Evolutionary conservation across 2,888 invertebrate species (phyloP).

Genomic region (Neuroscelio doddi): DNA sequence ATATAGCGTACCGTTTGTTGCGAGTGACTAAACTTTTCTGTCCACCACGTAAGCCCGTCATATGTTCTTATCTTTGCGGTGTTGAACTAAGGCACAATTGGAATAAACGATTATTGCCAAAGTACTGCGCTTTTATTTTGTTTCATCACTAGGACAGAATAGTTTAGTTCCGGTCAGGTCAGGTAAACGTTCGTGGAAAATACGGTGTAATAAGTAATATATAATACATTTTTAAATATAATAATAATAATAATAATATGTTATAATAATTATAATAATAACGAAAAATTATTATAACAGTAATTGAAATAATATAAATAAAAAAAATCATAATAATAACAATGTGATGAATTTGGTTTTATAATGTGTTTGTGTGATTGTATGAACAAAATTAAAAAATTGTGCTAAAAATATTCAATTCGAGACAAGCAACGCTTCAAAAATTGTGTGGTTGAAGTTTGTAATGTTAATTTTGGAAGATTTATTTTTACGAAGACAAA

Average conservation of each 20-base stretch:
- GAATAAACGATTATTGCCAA: slow-evolving; percentile 21
- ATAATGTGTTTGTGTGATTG: too few species aligned
- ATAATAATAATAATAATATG: slow-evolving; percentile 1
- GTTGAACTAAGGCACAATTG: slow-evolving; percentile 27
- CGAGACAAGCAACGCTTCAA: too few species aligned
- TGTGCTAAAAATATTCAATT: too few species aligned
- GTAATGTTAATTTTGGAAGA: too few species aligned
- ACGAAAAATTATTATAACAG: neutral
- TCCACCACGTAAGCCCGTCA: slow-evolving; percentile 7
- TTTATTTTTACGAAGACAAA: too few species aligned
- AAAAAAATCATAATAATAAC: too few species aligned
- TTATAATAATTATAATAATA: slow-evolving; percentile 1
- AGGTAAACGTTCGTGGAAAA: neutral
- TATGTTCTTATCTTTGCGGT: slow-evolving; percentile 1
- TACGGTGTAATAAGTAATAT: neutral
- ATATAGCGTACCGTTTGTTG: too few species aligned
- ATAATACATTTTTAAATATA: neutral
- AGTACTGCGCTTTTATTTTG: slow-evolving; percentile 36
- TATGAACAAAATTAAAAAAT: too few species aligned
- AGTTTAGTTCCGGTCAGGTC: slow-evolving; percentile 48
- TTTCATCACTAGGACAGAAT: slow-evolving; percentile 49
- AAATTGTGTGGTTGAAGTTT: too few species aligned
- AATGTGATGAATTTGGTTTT: too few species aligned
- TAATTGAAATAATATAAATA: too few species aligned
- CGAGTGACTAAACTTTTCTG: too few species aligned